phyloP scores from a whole-genome alignment of 2,113 vertebrate species.

The Mola mola region DNA sequence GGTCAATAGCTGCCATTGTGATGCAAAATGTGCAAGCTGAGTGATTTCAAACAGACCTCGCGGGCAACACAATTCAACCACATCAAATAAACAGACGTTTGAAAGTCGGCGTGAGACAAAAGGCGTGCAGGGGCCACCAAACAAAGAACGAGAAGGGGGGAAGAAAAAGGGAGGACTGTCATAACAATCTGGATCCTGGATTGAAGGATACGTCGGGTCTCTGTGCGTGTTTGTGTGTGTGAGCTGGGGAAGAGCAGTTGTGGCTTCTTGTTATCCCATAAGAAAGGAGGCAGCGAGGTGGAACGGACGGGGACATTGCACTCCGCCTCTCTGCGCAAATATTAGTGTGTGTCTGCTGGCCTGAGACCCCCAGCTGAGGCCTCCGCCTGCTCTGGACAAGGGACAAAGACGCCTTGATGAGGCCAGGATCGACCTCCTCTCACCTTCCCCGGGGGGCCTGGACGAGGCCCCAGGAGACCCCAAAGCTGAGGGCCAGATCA shows the following conservation, averaged over 20 bases:
- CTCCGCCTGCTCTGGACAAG: conserved; percentile 16
- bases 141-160: conserved; percentile 10
- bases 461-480: conserved; percentile 15
- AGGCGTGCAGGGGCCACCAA: conserved; percentile 47
- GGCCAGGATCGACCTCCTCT: conserved; percentile 43
- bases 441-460: conserved; percentile 30
- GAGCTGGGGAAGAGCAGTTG: conserved; percentile 23
- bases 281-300: conserved; percentile 71
- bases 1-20: conserved; percentile 74
- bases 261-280: conserved; percentile 46
- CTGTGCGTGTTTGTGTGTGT: conserved; percentile 16
- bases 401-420: conserved; percentile 63
- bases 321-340: conserved; percentile 64
- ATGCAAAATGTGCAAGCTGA: conserved; percentile 73
- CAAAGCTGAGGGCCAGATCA: conserved; percentile 27
- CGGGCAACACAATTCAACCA: conserved; percentile 73
- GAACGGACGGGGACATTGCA: conserved; percentile 56
- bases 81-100: conserved; percentile 72
- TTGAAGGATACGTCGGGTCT: conserved; percentile 1
- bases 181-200: conserved; percentile 51
- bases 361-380: conserved; percentile 64
- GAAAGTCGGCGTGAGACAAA: conserved; percentile 76
- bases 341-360: conserved; percentile 66
- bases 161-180: conserved; percentile 36
- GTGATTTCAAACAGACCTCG: conserved; percentile 71